phyloP scores from a whole-genome alignment of 2,888 invertebrate species.

The Watsonalla cultraria region DNA sequence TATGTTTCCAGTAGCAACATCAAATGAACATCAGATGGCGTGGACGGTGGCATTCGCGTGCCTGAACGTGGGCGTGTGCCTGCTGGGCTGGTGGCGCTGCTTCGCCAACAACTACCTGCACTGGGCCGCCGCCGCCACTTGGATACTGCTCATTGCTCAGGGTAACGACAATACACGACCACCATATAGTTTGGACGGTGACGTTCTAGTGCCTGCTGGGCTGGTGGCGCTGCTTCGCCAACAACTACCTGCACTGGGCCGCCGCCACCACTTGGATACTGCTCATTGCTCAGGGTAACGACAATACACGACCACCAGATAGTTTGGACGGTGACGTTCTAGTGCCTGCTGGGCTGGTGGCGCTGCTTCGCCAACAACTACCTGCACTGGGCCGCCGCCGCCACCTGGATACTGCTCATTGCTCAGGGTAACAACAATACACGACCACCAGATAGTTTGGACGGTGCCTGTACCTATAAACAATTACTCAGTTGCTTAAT shows the following conservation, averaged over 20 bases:
- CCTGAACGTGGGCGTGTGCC: conserved; percentile 88
- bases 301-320: conserved; percentile 71
- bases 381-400: conserved; percentile 93
- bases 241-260: too few species aligned
- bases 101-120: conserved; percentile 96
- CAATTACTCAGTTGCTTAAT: too few species aligned
- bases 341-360: conserved; percentile 91
- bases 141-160: conserved; percentile 92
- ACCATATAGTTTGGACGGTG: too few species aligned
- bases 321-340: conserved; percentile 88
- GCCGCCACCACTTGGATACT: too few species aligned
- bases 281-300: too few species aligned
- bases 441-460: too few species aligned
- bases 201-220: too few species aligned
- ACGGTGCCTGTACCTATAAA: too few species aligned
- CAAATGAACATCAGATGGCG: conserved; percentile 78
- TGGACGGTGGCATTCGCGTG: conserved; percentile 88
- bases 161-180: conserved; percentile 74
- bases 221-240: too few species aligned
- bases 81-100: conserved; percentile 92
- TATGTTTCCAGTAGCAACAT: conserved; percentile 16
- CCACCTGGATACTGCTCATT: conserved; percentile 93
- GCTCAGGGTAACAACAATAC: conserved; percentile 83
- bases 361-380: conserved; percentile 95
- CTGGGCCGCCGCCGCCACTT: conserved; percentile 94